Base-by-base conservation (phyloP, 2,888 invertebrate species). In the Oscheius onirici region DNA sequence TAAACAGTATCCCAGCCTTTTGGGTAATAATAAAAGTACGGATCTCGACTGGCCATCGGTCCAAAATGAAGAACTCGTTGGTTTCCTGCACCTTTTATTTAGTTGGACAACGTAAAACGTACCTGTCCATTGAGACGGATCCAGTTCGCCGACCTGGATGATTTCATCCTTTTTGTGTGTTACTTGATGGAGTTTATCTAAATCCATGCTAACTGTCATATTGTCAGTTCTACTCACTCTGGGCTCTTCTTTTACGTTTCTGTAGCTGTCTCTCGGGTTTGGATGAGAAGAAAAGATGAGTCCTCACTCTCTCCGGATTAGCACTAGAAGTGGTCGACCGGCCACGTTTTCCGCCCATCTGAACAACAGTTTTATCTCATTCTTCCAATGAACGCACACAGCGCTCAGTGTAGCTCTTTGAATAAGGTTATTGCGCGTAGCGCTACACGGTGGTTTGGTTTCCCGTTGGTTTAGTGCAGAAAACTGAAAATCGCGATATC, bases 1-100 rank as follows among this genome's bases (percentile, higher is more conserved):
- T 88, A 87, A 17, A 87, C 73, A 15, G 87, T 82, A 66, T 87
- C 87, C 87, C 87, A 87, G 13, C 87, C 87, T 73, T 88, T 88
- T 3, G 87, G 87, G 69, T 87, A 87, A 61, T 87, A 87, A 66
- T 86, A 86, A 71, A 87, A 87, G 75, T 83, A 87, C 1, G 87
- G 87, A 72, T 87, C 87, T 15, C 87, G 70, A 52, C 86, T 84
- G 11, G 87, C 87, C 86, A 87, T 86, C 15, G 87, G 87, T 0
- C 87, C 87, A 71, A 86, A 87, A 67, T 87, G 87, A 6, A 87
- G 72, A 57, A 87, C 85, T 58, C 87, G 71, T 46, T 87, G 87
- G 66, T 87, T 87, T 34, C 86, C 74, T 71, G 69, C 13, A 58
- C 41, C 8, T 11, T 24, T 6, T 24, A 52, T 17, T 17, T 22